phyloP scores from a whole-genome alignment of 1,140 invertebrate genomes.

The Calephelis virginiensis region DNA sequence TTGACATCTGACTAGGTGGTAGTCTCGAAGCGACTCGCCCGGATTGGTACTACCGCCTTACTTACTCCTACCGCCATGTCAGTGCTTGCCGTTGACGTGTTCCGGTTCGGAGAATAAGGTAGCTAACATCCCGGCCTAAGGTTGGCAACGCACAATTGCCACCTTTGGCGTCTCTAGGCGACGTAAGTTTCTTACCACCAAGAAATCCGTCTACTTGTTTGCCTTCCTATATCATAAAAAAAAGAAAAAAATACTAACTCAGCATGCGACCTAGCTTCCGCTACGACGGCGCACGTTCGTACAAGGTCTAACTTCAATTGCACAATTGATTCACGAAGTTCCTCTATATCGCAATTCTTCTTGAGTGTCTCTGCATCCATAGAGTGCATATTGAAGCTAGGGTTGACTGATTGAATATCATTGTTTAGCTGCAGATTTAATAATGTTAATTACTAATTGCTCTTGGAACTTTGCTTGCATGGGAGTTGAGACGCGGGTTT shows the following conservation, averaged over 20 bases:
- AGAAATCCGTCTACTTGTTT: too few relatives aligned
- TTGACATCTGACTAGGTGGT: too few relatives aligned
- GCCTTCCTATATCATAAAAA: neutral
- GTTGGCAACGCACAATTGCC: too few relatives aligned
- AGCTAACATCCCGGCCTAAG: too few relatives aligned
- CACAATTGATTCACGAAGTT: constrained; percentile 55
- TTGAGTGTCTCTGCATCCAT: constrained; percentile 49
- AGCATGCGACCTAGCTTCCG: constrained; percentile 81
- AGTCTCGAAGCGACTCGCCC: too few relatives aligned
- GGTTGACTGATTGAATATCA: constrained; percentile 51
- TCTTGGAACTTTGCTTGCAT: too few relatives aligned
- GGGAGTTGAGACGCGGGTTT: neutral
- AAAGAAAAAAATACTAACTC: constrained; percentile 63
- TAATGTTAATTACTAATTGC: neutral
- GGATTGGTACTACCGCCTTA: too few relatives aligned
- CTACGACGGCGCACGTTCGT: constrained; percentile 81
- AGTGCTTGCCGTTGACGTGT: neutral
- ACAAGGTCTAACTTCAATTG: constrained; percentile 80
- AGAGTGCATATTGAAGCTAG: constrained; percentile 37
- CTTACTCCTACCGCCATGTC: neutral
- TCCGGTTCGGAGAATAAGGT: too few relatives aligned
- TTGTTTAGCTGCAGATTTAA: constrained; percentile 44
- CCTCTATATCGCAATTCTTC: constrained; percentile 66
- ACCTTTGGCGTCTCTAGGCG: too few relatives aligned
- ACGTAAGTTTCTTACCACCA: too few relatives aligned